phyloP scores from a whole-genome alignment of 2,888 invertebrate genomes.

The Peribatodes rhomboidaria region DNA sequence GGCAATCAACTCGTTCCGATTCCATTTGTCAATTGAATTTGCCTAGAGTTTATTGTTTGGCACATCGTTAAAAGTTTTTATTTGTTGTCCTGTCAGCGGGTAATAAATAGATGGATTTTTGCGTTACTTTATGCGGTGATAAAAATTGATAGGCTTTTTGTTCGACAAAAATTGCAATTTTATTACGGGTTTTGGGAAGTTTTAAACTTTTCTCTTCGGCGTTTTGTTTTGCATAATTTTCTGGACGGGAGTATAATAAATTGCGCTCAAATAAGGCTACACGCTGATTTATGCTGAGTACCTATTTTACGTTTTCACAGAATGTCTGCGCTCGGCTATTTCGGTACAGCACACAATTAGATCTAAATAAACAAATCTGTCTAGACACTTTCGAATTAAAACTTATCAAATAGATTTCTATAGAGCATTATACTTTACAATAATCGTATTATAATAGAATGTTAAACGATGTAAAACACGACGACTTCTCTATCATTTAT shows the following conservation, averaged over 20 bases:
- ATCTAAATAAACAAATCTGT: conserved; percentile 1
- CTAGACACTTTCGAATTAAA: conserved; percentile 3
- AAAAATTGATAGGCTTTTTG: conserved; percentile 39
- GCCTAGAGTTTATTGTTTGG: conserved; percentile 56
- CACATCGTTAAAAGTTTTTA: conserved; percentile 55
- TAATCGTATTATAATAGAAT: background rate
- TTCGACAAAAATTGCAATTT: conserved; percentile 30
- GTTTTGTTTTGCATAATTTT: conserved; percentile 20
- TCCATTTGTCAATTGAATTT: conserved; percentile 53
- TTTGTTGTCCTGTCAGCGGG: conserved; percentile 53
- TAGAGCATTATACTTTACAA: background rate
- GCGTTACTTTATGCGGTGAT: conserved; percentile 41
- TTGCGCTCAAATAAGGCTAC: conserved; percentile 4
- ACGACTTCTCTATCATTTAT: background rate
- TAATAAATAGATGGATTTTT: conserved; percentile 46
- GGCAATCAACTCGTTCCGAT: conserved; percentile 41
- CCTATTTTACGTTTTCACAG: background rate
- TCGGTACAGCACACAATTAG: background rate
- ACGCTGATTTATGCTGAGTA: conserved; percentile 13
- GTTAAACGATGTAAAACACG: background rate
- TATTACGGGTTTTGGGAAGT: conserved; percentile 14
- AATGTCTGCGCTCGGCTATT: background rate
- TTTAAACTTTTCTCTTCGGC: conserved; percentile 17
- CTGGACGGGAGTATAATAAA: conserved; percentile 12
- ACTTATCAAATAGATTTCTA: conserved; percentile 3